A percentile compares a stretch with the other conserved stretches of the same genome.
Conservation (phyloP, 2,797 vertebrate genomes). For the Catharus ustulatus region DNA sequence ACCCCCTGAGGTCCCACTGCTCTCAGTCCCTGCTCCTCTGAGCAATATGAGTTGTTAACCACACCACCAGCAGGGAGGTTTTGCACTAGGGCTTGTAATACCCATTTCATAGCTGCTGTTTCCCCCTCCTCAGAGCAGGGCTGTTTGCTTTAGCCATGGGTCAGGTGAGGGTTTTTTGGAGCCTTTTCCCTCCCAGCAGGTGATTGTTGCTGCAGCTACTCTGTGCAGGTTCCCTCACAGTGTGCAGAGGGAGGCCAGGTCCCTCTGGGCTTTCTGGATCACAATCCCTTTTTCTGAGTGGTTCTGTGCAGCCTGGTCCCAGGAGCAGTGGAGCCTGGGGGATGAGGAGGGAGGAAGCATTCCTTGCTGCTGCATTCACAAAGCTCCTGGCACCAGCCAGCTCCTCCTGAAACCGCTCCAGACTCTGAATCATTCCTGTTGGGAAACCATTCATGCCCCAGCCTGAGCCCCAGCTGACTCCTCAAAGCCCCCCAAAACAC, state of each 20-base stretch:
- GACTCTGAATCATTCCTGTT: slow-evolving; percentile 57
- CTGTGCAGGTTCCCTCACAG: background rate
- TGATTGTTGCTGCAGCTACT: background rate
- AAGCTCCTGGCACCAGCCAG: slow-evolving; percentile 50
- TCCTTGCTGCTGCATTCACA: slow-evolving; percentile 58
- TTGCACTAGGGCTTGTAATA: background rate
- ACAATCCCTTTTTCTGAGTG: background rate
- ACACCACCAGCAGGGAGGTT: slow-evolving; percentile 28
- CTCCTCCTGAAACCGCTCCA: slow-evolving; percentile 62
- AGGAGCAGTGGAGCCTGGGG: background rate
- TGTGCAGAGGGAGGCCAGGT: background rate
- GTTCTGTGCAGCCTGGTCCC: background rate
- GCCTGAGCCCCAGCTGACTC: slow-evolving; percentile 31
- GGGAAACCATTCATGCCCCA: slow-evolving; percentile 54
- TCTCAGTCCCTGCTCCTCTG: background rate
- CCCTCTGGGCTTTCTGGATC: background rate
- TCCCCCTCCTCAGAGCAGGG: background rate
- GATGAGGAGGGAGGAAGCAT: slow-evolving; percentile 51
- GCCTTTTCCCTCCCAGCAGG: background rate
- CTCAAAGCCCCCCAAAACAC: background rate
- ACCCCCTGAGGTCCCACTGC: rapidly evolving
- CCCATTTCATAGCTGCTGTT: background rate
- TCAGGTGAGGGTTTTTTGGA: background rate
- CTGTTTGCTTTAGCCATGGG: background rate
- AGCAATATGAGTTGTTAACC: background rate